Evolutionary conservation across 1,140 invertebrate species (phyloP).

Genomic region (Macrocentrus cingulum): DNA sequence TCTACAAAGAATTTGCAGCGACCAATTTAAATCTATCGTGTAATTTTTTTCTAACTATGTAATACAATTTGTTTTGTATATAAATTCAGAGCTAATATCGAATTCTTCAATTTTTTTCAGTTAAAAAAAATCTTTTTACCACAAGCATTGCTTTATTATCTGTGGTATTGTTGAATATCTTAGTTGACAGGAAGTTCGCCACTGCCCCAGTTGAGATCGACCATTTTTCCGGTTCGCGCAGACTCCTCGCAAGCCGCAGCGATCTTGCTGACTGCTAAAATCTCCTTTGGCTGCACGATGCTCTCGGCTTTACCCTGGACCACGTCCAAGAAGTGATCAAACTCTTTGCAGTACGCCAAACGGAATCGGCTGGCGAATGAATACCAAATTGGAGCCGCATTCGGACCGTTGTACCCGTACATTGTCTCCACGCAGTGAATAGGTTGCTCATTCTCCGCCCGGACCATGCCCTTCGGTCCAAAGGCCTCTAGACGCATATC

Average conservation of each 20-base stretch:
- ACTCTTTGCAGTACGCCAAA: slow-evolving; percentile 63
- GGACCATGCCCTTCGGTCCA: slow-evolving; percentile 64
- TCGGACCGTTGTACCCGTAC: slow-evolving; percentile 51
- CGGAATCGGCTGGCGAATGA: slow-evolving; percentile 67
- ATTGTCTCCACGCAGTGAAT: slow-evolving; percentile 55
- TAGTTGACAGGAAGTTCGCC: slow-evolving; percentile 51
- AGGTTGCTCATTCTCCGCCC: slow-evolving; percentile 62
- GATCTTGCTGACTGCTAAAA: slow-evolving; percentile 61
- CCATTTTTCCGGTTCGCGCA: slow-evolving; percentile 55
- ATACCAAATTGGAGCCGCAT: slow-evolving; percentile 62
- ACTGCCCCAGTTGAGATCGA: slow-evolving; percentile 54
- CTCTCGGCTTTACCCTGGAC: slow-evolving; percentile 54
- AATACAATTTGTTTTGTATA: no score
- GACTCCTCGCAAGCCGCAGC: slow-evolving; percentile 62
- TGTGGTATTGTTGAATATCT: no score
- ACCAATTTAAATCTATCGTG: no score
- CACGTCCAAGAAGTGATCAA: slow-evolving; percentile 70
- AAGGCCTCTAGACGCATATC: slow-evolving; percentile 73
- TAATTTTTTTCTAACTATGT: no score
- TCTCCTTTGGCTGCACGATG: slow-evolving; percentile 57
- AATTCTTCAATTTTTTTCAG: no score
- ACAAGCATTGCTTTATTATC: no score
- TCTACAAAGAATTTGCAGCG: no score
- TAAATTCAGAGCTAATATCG: no score
- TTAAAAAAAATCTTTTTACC: no score